These are phyloP conservation scores for Dipodomys merriami DNA, from an alignment of 2,113 vertebrate genomes.

Conservation along the genomic window DNA sequence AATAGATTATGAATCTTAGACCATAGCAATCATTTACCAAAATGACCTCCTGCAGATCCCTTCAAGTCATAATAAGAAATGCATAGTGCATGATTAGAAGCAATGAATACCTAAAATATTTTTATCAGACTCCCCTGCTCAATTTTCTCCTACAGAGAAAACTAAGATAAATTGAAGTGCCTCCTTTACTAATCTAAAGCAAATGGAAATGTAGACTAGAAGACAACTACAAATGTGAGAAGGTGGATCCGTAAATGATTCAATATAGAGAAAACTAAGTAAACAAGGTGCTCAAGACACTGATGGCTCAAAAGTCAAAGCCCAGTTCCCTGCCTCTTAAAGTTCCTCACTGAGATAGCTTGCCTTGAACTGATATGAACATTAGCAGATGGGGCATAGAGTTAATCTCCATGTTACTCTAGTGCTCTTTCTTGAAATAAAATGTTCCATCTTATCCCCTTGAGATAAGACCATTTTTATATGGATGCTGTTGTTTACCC, in stretches of 20 bases:
- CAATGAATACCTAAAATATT: slow-evolving; percentile 22
- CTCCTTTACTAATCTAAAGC: background rate
- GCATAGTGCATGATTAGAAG: slow-evolving; percentile 30
- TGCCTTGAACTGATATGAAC: background rate
- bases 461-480: too few relatives aligned
- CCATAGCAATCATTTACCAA: slow-evolving; percentile 52
- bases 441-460: background rate
- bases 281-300: background rate
- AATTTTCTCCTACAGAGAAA: slow-evolving; percentile 15
- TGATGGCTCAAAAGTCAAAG: background rate
- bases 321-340: background rate
- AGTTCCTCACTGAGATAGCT: background rate
- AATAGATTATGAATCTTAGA: slow-evolving; percentile 35
- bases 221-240: background rate
- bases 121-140: background rate
- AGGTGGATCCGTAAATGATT: background rate
- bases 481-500: too few relatives aligned
- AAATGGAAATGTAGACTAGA: background rate
- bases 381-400: background rate
- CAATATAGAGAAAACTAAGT: background rate
- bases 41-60: slow-evolving; percentile 34
- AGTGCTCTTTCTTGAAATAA: background rate
- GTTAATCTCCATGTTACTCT: background rate
- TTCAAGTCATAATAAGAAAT: slow-evolving; percentile 6
- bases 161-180: slow-evolving; percentile 16